phyloP scores from a whole-genome alignment of 2,113 vertebrate genomes.

The Nesoenas mayeri region DNA sequence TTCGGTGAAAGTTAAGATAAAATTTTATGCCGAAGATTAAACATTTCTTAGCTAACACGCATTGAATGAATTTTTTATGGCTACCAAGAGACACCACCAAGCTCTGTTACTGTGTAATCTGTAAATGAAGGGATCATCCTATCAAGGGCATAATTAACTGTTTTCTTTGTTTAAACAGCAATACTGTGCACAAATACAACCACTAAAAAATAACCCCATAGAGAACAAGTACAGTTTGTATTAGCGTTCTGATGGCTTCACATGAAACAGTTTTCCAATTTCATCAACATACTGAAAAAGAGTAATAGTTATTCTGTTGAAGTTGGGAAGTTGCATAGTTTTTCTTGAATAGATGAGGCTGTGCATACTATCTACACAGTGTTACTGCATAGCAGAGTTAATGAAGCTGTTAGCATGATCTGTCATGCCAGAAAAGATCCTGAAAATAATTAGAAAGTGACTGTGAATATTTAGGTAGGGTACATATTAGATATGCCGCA shows the following conservation, averaged over 20 bases:
- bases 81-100: not conserved
- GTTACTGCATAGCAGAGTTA: not conserved
- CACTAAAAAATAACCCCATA: not conserved
- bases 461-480: not conserved
- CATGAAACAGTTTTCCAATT: not conserved
- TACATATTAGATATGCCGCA: not conserved
- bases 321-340: not conserved
- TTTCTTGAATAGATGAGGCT: not conserved
- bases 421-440: conserved; percentile 22
- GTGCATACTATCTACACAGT: not conserved
- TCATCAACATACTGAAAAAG: not conserved
- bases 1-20: not conserved
- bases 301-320: not conserved
- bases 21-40: not conserved
- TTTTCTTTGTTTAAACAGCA: not conserved
- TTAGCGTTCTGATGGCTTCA: not conserved
- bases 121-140: not conserved
- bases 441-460: conserved; percentile 47
- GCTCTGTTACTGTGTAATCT: not conserved
- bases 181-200: not conserved
- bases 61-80: not conserved
- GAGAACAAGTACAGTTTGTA: not conserved
- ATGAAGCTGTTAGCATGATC: conserved; percentile 49
- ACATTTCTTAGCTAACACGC: not conserved
- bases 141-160: not conserved